Evolutionary conservation across 2,113 vertebrate species (phyloP), one percentile per base, ranked within the genome.

Genomic region (Malaclemys terrapin): DNA sequence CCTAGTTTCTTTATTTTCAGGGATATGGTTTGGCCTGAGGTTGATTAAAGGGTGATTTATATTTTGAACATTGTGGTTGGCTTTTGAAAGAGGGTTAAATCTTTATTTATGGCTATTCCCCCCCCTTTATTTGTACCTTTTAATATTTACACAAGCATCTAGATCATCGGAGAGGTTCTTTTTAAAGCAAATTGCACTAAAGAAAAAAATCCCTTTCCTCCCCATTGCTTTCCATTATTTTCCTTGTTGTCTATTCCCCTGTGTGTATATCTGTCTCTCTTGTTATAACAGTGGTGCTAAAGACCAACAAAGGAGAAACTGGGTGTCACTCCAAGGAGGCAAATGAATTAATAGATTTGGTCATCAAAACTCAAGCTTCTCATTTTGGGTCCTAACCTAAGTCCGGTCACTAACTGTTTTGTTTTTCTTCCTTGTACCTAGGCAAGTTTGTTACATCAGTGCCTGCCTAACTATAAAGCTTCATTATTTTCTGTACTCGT

Each of bases 391-490:
- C 85, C 94, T 94, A 69, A 20, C 5, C 85, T 1, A 84, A 80
- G 24, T 84, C 31, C 31, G 88, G 93, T 91, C 76, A 91, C 5
- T 42, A 88, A 11, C 14, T 88, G 31, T 45, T 90, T 1, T 89
- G 52, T 3, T 5, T 3, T 75, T 93, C 49, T 45, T 20, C 47
- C 3, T 27, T 86, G 54, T 81, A 54, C 25, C 80, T 49, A 86
- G 85, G 29, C 52, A 93, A 91, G 49, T 16, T 59, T 90, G 9
- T 93, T 56, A 93, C 2, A 0, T 94, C 83, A 81, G 20, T 45
- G 14, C 50, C 91, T 95, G 72, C 38, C 84, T 95, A 89, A 95
- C 86, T 92, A 92, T 53, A 75, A 93, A 95, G 20, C 24, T 84
- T 91, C 84, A 65, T 88, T 95, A 89, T 95, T 96, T 89, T 57